Evolutionary conservation across 2,113 vertebrate species (phyloP).

Genomic region (Hepsetus odoe): DNA sequence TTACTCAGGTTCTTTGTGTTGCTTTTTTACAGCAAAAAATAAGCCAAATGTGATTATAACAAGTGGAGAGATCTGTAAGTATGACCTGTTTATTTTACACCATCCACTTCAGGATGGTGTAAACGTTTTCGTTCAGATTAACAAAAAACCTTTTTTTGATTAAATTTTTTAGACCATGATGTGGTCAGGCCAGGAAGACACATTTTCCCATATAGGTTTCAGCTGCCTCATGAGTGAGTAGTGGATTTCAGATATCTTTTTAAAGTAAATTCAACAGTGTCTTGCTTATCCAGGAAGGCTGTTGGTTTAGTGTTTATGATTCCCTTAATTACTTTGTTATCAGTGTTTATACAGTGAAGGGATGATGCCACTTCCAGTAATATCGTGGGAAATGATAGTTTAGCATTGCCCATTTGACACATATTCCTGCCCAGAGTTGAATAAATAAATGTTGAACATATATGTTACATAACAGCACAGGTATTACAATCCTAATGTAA

Average conservation of each 20-base stretch:
- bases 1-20: slow-evolving; percentile 16
- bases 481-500: no score
- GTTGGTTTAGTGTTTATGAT: no score
- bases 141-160: not conserved
- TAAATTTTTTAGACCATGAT: slow-evolving; percentile 48
- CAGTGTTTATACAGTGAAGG: no score
- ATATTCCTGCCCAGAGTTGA: no score
- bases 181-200: slow-evolving; percentile 64
- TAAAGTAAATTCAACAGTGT: not conserved
- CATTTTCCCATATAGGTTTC: slow-evolving; percentile 66
- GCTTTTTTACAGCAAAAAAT: slow-evolving; percentile 54
- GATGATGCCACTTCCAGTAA: no score
- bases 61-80: slow-evolving; percentile 49
- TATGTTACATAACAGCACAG: no score
- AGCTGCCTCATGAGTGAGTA: slow-evolving; percentile 68
- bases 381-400: no score
- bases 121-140: no score
- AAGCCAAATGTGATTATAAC: slow-evolving; percentile 26
- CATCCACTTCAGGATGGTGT: not conserved
- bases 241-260: not conserved
- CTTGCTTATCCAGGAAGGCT: no score
- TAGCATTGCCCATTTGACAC: no score
- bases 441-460: no score
- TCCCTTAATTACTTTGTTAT: no score
- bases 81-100: not conserved